Conservation (phyloP, 2,888 invertebrate genomes). For the Cosmopolites sordidus region DNA sequence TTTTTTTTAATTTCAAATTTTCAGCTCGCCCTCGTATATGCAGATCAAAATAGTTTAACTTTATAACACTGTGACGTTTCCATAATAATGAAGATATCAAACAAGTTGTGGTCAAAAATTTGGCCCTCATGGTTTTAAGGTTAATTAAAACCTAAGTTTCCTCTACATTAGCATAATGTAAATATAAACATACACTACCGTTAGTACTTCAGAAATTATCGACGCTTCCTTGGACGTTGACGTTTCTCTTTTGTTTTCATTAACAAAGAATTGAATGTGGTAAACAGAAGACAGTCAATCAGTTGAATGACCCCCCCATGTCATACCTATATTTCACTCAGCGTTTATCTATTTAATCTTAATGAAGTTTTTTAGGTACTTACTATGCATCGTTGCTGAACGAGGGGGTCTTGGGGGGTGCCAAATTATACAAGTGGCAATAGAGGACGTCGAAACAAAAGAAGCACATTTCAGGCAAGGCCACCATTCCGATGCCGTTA, state of each 20-base stretch:
- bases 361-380: slow-evolving; percentile 51
- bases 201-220: too few relatives aligned
- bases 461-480: slow-evolving; percentile 94
- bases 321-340: background rate
- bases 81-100: too few relatives aligned
- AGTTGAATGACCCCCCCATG: slow-evolving; percentile 39
- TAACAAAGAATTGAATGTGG: slow-evolving; percentile 16
- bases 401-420: slow-evolving; percentile 84
- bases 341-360: background rate
- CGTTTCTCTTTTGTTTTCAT: background rate
- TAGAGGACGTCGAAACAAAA: slow-evolving; percentile 99
- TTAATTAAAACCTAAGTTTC: too few relatives aligned
- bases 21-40: too few relatives aligned
- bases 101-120: too few relatives aligned
- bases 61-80: too few relatives aligned
- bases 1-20: too few relatives aligned
- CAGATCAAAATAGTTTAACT: too few relatives aligned
- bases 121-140: too few relatives aligned
- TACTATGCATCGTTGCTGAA: slow-evolving; percentile 95
- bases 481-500: slow-evolving; percentile 58
- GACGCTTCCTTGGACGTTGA: too few relatives aligned
- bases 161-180: too few relatives aligned
- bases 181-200: too few relatives aligned
- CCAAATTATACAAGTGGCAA: slow-evolving; percentile 87
- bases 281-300: slow-evolving; percentile 16